These are phyloP conservation scores for Hemichromis elongatus DNA, from an alignment of 2,113 vertebrate genomes.

Conservation along the genomic window DNA sequence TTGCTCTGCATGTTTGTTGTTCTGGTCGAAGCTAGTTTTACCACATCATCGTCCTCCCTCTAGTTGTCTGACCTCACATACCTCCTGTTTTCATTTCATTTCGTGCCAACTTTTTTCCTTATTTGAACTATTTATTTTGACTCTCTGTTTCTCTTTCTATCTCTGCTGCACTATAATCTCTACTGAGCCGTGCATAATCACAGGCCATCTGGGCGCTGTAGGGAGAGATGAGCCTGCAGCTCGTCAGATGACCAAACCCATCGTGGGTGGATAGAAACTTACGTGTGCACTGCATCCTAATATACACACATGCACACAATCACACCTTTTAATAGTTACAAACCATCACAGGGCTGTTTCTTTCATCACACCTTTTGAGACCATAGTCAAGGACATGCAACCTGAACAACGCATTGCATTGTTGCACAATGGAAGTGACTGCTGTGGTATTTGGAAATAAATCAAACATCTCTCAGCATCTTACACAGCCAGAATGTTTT, in stretches of 20 bases:
- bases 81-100: background rate
- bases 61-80: background rate
- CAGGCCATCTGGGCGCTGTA: constrained; percentile 73
- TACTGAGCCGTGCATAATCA: constrained; percentile 70
- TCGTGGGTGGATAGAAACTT: constrained; percentile 10
- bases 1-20: background rate
- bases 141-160: constrained; percentile 24
- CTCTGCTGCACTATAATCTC: constrained; percentile 63
- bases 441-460: background rate
- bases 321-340: constrained; percentile 43
- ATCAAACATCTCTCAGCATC: background rate
- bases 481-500: background rate
- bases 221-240: constrained; percentile 65
- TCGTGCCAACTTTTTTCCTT: constrained; percentile 10
- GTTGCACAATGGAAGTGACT: background rate
- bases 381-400: constrained; percentile 1
- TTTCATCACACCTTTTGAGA: constrained; percentile 18
- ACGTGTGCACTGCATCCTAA: background rate
- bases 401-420: background rate
- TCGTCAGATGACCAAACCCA: constrained; percentile 61
- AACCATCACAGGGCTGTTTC: background rate
- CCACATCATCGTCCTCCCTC: background rate
- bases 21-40: background rate
- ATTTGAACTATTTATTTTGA: constrained; percentile 40
- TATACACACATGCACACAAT: background rate